phyloP scores from a whole-genome alignment of 53 echinoderm and acorn worm genomes.

The Arbacia lixula region DNA sequence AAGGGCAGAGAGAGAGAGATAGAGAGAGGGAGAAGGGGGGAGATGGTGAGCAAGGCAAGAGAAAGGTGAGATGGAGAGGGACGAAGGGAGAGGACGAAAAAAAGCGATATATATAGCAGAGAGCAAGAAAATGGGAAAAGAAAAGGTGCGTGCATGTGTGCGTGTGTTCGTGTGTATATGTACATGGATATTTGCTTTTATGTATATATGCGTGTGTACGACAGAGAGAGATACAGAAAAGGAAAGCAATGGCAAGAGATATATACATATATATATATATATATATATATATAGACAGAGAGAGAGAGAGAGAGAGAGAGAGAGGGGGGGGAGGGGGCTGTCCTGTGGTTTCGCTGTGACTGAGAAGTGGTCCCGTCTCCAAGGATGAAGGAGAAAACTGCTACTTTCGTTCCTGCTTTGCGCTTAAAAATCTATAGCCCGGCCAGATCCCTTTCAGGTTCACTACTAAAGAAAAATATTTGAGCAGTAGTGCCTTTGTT shows the following conservation, averaged over 20 bases:
- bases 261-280: too few species aligned
- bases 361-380: too few species aligned
- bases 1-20: too few species aligned
- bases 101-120: too few species aligned
- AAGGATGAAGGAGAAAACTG: slow-evolving; percentile 49
- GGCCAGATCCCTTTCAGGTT: slow-evolving; percentile 86
- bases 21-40: slow-evolving; percentile 17
- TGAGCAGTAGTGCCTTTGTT: slow-evolving; percentile 94
- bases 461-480: slow-evolving; percentile 92
- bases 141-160: too few species aligned
- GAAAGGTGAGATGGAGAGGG: not conserved
- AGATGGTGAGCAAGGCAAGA: not conserved
- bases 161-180: too few species aligned
- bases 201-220: too few species aligned
- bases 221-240: too few species aligned
- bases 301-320: slow-evolving; percentile 5
- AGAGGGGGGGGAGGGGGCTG: not conserved
- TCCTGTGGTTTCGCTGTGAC: slow-evolving; percentile 30
- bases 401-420: slow-evolving; percentile 54
- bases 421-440: slow-evolving; percentile 69
- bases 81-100: not conserved
- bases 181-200: too few species aligned
- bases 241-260: too few species aligned
- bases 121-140: too few species aligned
- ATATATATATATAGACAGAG: too few species aligned